Base-by-base conservation (phyloP, 2,113 vertebrate species). In the Dipodomys stephensi region DNA sequence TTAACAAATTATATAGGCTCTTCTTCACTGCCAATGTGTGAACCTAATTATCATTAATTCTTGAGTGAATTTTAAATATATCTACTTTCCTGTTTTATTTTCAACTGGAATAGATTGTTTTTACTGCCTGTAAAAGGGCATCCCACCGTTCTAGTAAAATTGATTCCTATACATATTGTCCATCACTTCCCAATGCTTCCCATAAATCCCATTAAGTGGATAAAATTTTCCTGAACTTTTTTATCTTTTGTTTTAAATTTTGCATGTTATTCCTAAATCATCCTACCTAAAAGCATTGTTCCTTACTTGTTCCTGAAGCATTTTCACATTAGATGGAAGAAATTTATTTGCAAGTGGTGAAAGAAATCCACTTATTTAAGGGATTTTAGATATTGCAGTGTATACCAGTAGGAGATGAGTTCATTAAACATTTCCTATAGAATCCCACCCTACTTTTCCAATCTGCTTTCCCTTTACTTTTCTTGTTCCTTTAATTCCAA, bases 21-120 rank as follows among this genome's bases (percentile, higher is more conserved):
- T 87, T 81, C 9, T 60, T 94, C 46, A 57, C 39, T 93, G 68
- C 86, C 64, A 44, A 77, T 88, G 12, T 88, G 46, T 73, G 60
- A 81, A 2, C 77, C 39, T 89, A 89, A 84, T 95, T 95, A 94
- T 60, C 91, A 68, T 95, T 83, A 74, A 93, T 88, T 88, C 67
- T 44, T 82, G 74, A 69, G 23, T 73, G 46, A 89, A 67, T 81
- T 88, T 95, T 95, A 88, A 95, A 46, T 87, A 67, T 65, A 81
- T 53, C 16, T 3, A 71, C 77, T 93, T 65, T 83, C 57, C 11
- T 76, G 60, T 90, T 30, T 13, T 81, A 0, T 28, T 88, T 92
- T 77, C 77, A 25, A 93, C 8, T 62, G 4, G 32, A 67, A 73
- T 83, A 83, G 27, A 69, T 64, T 73, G 83, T 69, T 86, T 74